Evolutionary conservation across 2,113 vertebrate genomes (phyloP).

Genomic region (Clarias macrocephalus): DNA sequence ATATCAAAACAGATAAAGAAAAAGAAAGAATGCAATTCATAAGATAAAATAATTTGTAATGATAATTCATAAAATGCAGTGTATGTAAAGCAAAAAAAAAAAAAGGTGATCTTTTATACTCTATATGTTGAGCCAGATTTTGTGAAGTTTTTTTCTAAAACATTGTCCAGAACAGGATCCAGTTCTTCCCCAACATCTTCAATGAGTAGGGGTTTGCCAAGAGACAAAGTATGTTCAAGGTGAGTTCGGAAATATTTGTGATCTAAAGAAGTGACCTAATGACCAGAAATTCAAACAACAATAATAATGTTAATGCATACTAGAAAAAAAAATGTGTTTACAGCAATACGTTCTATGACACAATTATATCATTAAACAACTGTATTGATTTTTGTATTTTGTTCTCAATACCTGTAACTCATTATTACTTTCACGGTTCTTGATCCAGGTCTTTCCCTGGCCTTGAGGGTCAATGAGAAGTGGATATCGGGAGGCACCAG

Average conservation of each 20-base stretch:
- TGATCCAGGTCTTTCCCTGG: conserved; percentile 85
- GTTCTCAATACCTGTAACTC: conserved; percentile 73
- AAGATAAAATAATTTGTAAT: background rate
- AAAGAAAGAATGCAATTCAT: background rate
- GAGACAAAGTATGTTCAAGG: conserved; percentile 78
- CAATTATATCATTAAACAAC: no score
- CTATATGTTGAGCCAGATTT: background rate
- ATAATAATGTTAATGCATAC: background rate
- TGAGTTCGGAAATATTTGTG: conserved; percentile 82
- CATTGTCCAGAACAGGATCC: conserved; percentile 81
- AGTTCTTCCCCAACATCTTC: conserved; percentile 85
- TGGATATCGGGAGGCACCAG: conserved; percentile 79
- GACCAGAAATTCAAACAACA: conserved; percentile 23
- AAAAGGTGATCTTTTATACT: background rate
- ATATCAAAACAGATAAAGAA: background rate
- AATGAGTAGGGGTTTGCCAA: conserved; percentile 79
- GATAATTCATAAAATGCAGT: no score
- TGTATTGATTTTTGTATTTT: background rate
- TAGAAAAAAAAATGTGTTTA: no score
- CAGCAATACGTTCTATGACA: no score
- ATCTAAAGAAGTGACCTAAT: conserved; percentile 79
- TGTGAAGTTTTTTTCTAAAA: conserved; percentile 83
- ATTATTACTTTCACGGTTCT: conserved; percentile 77
- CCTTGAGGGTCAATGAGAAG: conserved; percentile 85
- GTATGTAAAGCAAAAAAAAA: background rate